Conservation (phyloP, 2,888 invertebrate genomes). For the Chorisops tibialis region DNA sequence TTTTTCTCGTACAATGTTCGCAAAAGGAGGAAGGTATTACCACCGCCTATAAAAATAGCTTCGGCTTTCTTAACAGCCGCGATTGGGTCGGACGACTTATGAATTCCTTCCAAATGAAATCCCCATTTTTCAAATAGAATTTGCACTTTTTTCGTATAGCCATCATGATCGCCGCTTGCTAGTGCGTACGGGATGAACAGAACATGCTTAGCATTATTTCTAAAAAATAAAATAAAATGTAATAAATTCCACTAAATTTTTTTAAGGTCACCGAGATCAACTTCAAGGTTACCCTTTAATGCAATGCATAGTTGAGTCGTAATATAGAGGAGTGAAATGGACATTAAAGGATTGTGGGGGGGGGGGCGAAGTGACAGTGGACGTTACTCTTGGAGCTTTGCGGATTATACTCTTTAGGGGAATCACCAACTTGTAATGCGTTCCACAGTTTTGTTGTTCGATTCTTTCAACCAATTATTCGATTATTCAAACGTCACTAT, state of each 20-base stretch:
- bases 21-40: conserved; percentile 74
- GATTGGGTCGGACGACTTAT: conserved; percentile 57
- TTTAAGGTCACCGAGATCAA: no score
- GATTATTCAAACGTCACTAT: no score
- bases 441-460: no score
- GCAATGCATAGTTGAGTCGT: no score
- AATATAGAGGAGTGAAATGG: no score
- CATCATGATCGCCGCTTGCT: conserved; percentile 57
- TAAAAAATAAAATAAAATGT: conserved; percentile 47
- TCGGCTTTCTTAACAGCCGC: conserved; percentile 60
- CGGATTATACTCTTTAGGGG: no score
- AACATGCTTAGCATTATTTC: conserved; percentile 62
- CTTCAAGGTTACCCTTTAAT: no score
- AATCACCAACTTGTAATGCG: no score
- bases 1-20: conserved; percentile 66
- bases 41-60: conserved; percentile 76
- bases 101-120: conserved; percentile 63
- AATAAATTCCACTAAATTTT: not conserved
- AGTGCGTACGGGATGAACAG: conserved; percentile 75
- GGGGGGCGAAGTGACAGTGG: no score
- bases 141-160: conserved; percentile 61
- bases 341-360: no score
- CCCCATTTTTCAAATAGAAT: conserved; percentile 63
- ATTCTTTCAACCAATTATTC: no score
- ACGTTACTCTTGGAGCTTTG: no score